Base-by-base conservation (phyloP, 2,113 vertebrate species). In the Coreoperca whiteheadi region DNA sequence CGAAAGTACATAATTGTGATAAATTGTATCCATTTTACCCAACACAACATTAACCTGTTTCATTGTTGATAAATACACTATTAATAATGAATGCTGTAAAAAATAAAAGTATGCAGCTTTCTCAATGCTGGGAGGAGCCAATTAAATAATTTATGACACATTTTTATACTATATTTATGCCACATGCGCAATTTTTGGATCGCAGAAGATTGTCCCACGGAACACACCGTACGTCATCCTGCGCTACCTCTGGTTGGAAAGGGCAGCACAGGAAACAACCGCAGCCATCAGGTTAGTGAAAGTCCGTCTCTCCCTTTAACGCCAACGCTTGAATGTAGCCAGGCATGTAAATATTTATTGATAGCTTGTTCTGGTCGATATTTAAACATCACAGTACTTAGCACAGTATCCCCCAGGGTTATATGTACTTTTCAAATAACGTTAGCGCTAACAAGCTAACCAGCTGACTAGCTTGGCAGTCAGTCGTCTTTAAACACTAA, bases 191-290 rank as follows among this genome's bases (percentile, higher is more conserved):
- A 0, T n/a, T 68, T 51, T 25, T 32, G 2, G 2, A 2, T 12
- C 0, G 10, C 0, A 2, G 20, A 71, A 66, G 10, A 71, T 81
- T 92, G 92, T 92, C 83, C 92, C 74, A 87, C 46, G 0, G 4
- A 4, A 0, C 43, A 9, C 37, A 37, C 90, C 87, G 71, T 93
- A 89, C 66, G 2, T 56, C 54, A 21, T 7, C 39, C 46, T 5
- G 21, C 25, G n/a, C n/a, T n/a, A n/a, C n/a, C n/a, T n/a, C n/a
- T 41, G 61, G 63, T 46, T 46, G 14, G 18, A 46, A 1, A 21
- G 8, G 6, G 41, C 75, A 59, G 61, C 56, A 25, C 7, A 18
- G 11, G 2, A 41, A 68, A 28, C 25, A 12, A 3, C 20, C 4
- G 30, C 5, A 54, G 8, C 25, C 7, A 11, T 2, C 34, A 32